Conservation (phyloP, 2,797 vertebrate genomes). For the Urosaurus nigricauda region DNA sequence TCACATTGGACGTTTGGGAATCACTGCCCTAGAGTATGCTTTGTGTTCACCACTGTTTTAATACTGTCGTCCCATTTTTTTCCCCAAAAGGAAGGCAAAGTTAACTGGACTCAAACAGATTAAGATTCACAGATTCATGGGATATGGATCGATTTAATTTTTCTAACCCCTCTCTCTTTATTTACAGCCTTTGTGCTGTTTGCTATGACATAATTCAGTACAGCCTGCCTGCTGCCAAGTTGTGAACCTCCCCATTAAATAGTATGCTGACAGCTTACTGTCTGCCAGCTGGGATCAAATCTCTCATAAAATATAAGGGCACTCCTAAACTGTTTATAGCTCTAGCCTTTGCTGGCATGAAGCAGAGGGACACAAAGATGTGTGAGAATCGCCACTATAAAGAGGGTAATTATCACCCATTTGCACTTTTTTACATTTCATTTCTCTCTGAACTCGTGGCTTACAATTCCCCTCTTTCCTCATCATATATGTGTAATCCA, state of each 20-base stretch:
- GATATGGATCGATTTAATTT: too few species aligned
- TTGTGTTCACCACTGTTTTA: too few species aligned
- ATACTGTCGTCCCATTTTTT: too few species aligned
- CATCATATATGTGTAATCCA: background rate
- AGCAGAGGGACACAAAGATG: background rate
- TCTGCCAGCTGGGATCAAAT: constrained; percentile 1
- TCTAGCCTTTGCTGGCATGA: background rate
- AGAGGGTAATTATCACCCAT: background rate
- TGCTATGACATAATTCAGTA: background rate
- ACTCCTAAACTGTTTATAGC: background rate
- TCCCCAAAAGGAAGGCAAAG: too few species aligned
- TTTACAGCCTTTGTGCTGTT: background rate
- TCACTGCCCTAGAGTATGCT: too few species aligned
- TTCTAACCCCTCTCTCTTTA: too few species aligned
- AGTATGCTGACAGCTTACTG: background rate
- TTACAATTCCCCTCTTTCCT: background rate
- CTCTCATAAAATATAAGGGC: background rate
- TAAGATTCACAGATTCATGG: too few species aligned
- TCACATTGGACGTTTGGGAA: too few species aligned
- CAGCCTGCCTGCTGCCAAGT: background rate
- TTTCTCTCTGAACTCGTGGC: background rate
- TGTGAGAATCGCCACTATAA: background rate
- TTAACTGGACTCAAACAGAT: too few species aligned
- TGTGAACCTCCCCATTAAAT: background rate
- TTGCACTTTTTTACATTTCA: background rate